phyloP scores from a whole-genome alignment of 2,888 invertebrate species.

The Lobophora halterata region DNA sequence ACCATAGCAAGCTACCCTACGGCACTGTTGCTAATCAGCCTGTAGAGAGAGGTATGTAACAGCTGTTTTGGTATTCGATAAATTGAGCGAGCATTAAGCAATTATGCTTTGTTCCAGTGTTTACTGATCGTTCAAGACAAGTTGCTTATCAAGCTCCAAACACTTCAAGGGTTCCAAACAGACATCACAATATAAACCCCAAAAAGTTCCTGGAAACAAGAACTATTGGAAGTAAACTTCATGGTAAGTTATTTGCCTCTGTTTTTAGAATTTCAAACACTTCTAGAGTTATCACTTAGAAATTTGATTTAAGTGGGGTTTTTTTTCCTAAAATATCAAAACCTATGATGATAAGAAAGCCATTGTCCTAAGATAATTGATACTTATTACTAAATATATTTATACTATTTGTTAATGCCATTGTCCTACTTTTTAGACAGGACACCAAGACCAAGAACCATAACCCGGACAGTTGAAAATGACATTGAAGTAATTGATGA shows the following conservation, averaged over 20 bases:
- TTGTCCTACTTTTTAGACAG: conserved; percentile 16
- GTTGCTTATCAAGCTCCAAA: conserved; percentile 61
- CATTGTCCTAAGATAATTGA: too few species aligned
- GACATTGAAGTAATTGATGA: conserved; percentile 70
- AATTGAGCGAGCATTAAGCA: neutral
- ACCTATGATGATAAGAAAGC: too few species aligned
- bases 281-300: too few species aligned
- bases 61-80: neutral
- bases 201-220: conserved; percentile 51
- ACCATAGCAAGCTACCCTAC: conserved; percentile 41
- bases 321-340: too few species aligned
- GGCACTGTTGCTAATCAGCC: conserved; percentile 38
- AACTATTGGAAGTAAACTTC: conserved; percentile 45
- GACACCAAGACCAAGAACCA: conserved; percentile 54
- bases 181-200: conserved; percentile 42
- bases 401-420: too few species aligned
- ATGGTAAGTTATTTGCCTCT: conserved; percentile 36
- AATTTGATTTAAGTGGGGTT: too few species aligned
- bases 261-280: too few species aligned
- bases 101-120: conserved; percentile 46
- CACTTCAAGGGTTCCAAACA: conserved; percentile 31
- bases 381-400: too few species aligned
- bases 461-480: conserved; percentile 71
- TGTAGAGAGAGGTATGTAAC: conserved; percentile 51
- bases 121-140: conserved; percentile 66